Evolutionary conservation across 92 coral and sea anemone genomes (phyloP).

Genomic region (Phenganax subtilis): DNA sequence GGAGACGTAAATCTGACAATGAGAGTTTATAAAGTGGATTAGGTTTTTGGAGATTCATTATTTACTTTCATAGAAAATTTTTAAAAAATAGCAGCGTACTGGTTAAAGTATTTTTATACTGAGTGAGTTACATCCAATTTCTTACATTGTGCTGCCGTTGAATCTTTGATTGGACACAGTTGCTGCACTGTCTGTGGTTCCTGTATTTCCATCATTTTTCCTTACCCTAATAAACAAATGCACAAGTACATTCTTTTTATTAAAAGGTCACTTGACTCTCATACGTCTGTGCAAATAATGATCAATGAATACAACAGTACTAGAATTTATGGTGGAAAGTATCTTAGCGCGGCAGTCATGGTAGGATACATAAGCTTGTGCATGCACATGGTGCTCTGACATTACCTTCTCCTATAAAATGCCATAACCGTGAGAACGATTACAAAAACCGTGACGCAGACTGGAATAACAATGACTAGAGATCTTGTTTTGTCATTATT

Average conservation of each 20-base stretch:
- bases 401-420: neutral
- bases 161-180: too few relatives aligned
- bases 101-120: neutral
- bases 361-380: neutral
- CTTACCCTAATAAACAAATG: too few relatives aligned
- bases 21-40: neutral
- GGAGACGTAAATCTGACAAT: neutral
- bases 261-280: too few relatives aligned
- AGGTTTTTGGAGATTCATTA: neutral
- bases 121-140: too few relatives aligned
- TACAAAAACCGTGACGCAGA: neutral
- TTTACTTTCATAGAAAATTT: neutral
- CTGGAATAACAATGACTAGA: conserved; percentile 4
- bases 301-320: too few relatives aligned
- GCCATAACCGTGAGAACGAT: neutral
- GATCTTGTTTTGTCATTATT: neutral
- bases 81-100: neutral
- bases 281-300: too few relatives aligned
- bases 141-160: too few relatives aligned
- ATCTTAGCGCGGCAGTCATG: neutral
- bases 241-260: too few relatives aligned
- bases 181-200: too few relatives aligned
- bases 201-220: too few relatives aligned
- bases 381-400: neutral
- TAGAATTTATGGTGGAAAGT: too few relatives aligned